Evolutionary conservation across 2,888 invertebrate genomes (phyloP), one percentile per base, ranked within the genome.

Genomic region (Acronicta psi): DNA sequence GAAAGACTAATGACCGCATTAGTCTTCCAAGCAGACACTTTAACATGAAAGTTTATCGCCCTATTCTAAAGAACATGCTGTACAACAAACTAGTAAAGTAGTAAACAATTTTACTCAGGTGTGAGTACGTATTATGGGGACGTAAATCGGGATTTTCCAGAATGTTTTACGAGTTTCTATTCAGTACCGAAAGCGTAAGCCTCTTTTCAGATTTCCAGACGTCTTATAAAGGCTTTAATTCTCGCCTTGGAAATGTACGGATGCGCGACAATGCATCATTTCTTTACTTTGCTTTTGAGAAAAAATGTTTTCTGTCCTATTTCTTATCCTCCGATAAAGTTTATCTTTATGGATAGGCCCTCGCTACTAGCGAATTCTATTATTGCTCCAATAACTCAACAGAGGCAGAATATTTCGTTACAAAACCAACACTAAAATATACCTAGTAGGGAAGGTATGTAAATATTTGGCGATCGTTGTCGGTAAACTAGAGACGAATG

Each of bases 401-500:
- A 40, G 47, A 63, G 65, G 56, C 65, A 77, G 71, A 69, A 71
- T 67, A 71, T 73, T 76, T 67, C 51, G 68, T 62, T 67, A 69
- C 61, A 75, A 74, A 72, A 67, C 70, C 69, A 65, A 69, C 73
- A 57, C 61, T 64, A 65, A 58, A 62, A 58, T 54, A 57, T 77
- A 68, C 69, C 51, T 58, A 75, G 69, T 40, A 70, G 0, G n/a
- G 2, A 34, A 67, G 71, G 71, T 83, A 83, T 84, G 84, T 85
- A 88, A 88, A 89, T 91, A 89, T 88, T 89, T 81, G 83, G 68
- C 74, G 81, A 83, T 84, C 79, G 77, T 75, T 79, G 85, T 82
- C 80, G 74, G 83, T 78, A 81, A 83, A 86, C 84, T 83, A 74
- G 73, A 87, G 86, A 88, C 85, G 85, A 88, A 88, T 86, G 84